Base-by-base conservation (phyloP, 1,140 invertebrate genomes). In the Helicoverpa zea region DNA sequence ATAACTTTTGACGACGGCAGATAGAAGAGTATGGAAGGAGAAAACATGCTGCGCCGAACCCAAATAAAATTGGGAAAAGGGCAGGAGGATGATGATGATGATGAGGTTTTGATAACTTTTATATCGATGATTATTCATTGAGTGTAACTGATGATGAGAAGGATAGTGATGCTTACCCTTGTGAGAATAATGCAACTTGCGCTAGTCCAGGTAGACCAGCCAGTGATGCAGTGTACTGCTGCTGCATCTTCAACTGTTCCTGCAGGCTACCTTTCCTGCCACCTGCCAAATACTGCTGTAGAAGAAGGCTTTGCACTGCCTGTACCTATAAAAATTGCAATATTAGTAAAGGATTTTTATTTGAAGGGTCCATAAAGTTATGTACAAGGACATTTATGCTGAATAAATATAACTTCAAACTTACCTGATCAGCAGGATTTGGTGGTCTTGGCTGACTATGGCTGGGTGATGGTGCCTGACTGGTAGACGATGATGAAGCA, bases 201-300 rank as follows among this genome's bases (percentile, higher is more conserved):
- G 92, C 93, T 51, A 95, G 81, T 58, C 93, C 94, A 14, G 94
- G 93, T 23, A 95, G 84, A 7, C 92, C 94, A 35, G 94, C 91
- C 14, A 95, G 75, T 0, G 91, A 94, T 0, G 92, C 91, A 0
- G 91, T 93, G 51, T 94, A 94, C 52, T 95, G 93, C 56, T 95
- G 95, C 56, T 95, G 95, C 89, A 95, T 95, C 75, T 95, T 95
- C 51, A 95, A 70, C 76, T 94, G 94, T n/a, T 95, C 95, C 68
- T 95, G 94, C 0, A 95, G 88, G 63, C 88, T 92, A 2, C 91
- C 89, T 68, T 95, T 95, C 1, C 94, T 88, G 11, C 92, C 92
- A 4, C 91, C 91, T 16, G 92, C 91, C 2, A 95, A 77, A 68
- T 95, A 95, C 78, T 95, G 95, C 83, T 95, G 95, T 0, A 95